Base-by-base conservation (phyloP, 2,797 vertebrate genomes). In the Protosalanx chinensis region DNA sequence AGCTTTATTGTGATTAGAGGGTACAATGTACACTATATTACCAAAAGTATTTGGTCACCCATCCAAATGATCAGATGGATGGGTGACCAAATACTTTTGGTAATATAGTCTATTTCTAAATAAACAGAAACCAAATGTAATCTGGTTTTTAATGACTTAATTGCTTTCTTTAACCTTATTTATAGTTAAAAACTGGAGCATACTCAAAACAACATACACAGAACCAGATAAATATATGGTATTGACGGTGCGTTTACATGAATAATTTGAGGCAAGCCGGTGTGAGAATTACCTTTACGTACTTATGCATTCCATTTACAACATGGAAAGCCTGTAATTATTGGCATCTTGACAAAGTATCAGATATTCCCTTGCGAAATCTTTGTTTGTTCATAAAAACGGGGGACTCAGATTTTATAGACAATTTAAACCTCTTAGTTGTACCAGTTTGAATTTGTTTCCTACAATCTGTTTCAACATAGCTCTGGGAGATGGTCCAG, bases 401-500 rank as follows among this genome's bases (percentile, higher is more conserved):
- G 5, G 73, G 32, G 81, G 81, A 86, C 87, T 87, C 74, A 37
- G 81, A 88, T 91, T 92, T 91, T 88, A 90, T 89, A 90, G 78
- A 85, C 85, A 72, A 87, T 91, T 91, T 88, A 88, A 91, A 85
- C 68, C 64, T 82, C 86, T 84, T 66, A 81, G 81, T 83, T 82
- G 76, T 79, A 82, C 79, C 78, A 60, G 84, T 87, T 90, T 87
- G 80, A 82, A 84, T 77, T 68, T 88, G 89, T 90, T 91, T 93
- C 90, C 89, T 92, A 75, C 81, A 88, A 89, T 91, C 84, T 82
- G 79, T 80, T 88, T 93, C 84, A 89, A 82, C 88, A 86, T 80
- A 82, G 85, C 77, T 74, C 82, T 84, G 83, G 85, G 84, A 88
- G 73, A 86, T 81, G 76, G 78, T 87, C 87, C 86, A 88, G 85